phyloP scores from a whole-genome alignment of 2,797 vertebrate species.

The Trematomus bernacchii region DNA sequence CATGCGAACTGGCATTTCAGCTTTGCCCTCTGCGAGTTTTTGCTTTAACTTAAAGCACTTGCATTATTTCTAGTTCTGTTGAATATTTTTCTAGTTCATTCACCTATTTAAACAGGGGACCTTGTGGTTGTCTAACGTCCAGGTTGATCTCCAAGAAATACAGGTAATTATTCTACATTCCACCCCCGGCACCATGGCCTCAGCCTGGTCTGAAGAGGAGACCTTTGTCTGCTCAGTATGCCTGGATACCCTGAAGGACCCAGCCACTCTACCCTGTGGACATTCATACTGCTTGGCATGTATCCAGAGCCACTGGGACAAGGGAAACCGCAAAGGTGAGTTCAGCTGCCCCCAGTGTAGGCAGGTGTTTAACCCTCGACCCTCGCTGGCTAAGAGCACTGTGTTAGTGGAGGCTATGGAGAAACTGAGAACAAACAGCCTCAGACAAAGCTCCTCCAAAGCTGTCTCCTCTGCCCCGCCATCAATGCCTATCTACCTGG shows the following conservation, averaged over 20 bases:
- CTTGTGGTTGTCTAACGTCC: neutral
- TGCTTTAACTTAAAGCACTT: neutral
- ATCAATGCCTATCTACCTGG: slow-evolving; percentile 65
- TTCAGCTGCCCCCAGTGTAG: slow-evolving; percentile 87
- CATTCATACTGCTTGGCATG: slow-evolving; percentile 87
- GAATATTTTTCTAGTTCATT: neutral
- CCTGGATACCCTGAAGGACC: slow-evolving; percentile 83
- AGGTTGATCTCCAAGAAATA: slow-evolving; percentile 4
- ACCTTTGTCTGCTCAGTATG: slow-evolving; percentile 85
- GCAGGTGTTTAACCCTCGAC: slow-evolving; percentile 82
- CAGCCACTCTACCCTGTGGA: slow-evolving; percentile 85
- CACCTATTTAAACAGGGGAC: neutral
- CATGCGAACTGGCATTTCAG: slow-evolving; percentile 53
- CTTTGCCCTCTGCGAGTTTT: neutral
- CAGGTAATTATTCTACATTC: neutral
- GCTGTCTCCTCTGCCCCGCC: slow-evolving; percentile 47
- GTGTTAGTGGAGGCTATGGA: slow-evolving; percentile 84
- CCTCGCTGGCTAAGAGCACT: slow-evolving; percentile 81
- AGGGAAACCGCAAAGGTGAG: slow-evolving; percentile 48
- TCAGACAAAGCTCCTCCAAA: slow-evolving; percentile 32
- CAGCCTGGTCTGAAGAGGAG: slow-evolving; percentile 79
- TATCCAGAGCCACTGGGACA: slow-evolving; percentile 86
- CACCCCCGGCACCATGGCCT: slow-evolving; percentile 63
- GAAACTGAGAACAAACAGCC: slow-evolving; percentile 77
- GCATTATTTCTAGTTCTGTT: neutral